These are phyloP conservation scores for Datnioides undecimradiatus DNA, from an alignment of 2,113 vertebrate species.

Conservation along the genomic window DNA sequence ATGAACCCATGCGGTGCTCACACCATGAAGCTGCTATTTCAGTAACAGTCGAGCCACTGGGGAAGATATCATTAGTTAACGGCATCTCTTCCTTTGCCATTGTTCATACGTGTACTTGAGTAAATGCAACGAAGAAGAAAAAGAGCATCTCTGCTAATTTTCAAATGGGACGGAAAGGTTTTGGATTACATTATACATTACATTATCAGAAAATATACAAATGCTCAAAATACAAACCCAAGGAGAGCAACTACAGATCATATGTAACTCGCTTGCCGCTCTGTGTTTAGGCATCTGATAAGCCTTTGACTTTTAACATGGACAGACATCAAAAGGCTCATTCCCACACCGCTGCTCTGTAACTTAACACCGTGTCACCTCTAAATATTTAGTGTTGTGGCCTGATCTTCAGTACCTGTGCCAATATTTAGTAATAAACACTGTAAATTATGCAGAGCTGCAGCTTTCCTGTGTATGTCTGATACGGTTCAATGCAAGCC, in stretches of 20 bases:
- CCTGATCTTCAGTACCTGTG: slow-evolving; percentile 22
- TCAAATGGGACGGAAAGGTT: not conserved
- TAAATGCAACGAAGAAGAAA: not conserved
- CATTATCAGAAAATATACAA: not conserved
- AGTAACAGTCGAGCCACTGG: slow-evolving; percentile 16
- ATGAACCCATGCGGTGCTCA: slow-evolving; percentile 46
- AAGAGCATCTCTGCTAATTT: too few species aligned
- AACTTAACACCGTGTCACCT: not conserved
- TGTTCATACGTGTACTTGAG: not conserved
- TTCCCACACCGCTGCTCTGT: not conserved
- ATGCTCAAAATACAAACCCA: not conserved
- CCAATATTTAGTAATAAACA: slow-evolving; percentile 59
- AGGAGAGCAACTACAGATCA: not conserved
- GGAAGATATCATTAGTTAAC: slow-evolving; percentile 21
- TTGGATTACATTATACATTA: too few species aligned
- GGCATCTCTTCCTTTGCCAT: not conserved
- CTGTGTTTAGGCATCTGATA: not conserved
- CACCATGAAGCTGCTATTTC: slow-evolving; percentile 53
- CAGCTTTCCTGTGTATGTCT: not conserved
- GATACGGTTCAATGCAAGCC: not conserved
- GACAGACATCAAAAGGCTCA: not conserved
- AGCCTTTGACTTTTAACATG: not conserved
- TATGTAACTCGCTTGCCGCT: not conserved
- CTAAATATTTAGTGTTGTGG: slow-evolving; percentile 45
- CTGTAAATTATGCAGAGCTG: not conserved